Evolutionary conservation across 2,113 vertebrate genomes (phyloP), one percentile per base, ranked within the genome.

Genomic region (Craseonycteris thonglongyai): DNA sequence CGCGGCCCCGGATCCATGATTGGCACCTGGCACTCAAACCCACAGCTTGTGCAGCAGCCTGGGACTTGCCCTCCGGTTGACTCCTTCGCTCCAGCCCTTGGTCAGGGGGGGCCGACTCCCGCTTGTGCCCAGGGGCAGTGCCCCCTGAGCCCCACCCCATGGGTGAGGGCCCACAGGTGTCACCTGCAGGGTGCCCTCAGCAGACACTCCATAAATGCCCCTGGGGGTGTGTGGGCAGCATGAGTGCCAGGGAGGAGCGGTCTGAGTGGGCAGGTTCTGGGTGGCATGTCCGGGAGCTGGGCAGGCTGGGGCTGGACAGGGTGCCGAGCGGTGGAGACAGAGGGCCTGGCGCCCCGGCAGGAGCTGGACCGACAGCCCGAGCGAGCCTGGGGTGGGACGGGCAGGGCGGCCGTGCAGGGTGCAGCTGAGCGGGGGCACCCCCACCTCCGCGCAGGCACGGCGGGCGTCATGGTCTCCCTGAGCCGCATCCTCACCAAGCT

Each of bases 401-500:
- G n/a, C n/a, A n/a, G n/a, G n/a, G n/a, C n/a, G n/a, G n/a, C n/a
- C n/a, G n/a, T n/a, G n/a, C n/a, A n/a, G n/a, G n/a, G n/a, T 2
- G 1, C 38, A 72, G 40, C 8, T 6, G 11, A 0, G n/a, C 8
- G 2, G 65, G 19, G 51, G 4, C 30, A 28, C 61, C 13, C 65
- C 71, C n/a, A 68, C 5, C 56, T 19, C 1, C 18, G 11, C 16
- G n/a, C 97, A 99, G 99, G 99, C 95, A 99, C 99, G 0, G 99
- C 99, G 0, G 99, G 99, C 0, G 99, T 99, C 88, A 99, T 99
- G 97, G 99, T 99, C 97, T 99, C 99, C 0, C 98, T 99, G 79
- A 99, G 99, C 78, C 99, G 99, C 56, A 99, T 99, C 98, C 99
- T 99, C 98, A 99, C 99, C 97, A 99, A 99, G 98, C 98, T 99